Base-by-base conservation (phyloP, 2,888 invertebrate species). In the Pyrrhia umbra region DNA sequence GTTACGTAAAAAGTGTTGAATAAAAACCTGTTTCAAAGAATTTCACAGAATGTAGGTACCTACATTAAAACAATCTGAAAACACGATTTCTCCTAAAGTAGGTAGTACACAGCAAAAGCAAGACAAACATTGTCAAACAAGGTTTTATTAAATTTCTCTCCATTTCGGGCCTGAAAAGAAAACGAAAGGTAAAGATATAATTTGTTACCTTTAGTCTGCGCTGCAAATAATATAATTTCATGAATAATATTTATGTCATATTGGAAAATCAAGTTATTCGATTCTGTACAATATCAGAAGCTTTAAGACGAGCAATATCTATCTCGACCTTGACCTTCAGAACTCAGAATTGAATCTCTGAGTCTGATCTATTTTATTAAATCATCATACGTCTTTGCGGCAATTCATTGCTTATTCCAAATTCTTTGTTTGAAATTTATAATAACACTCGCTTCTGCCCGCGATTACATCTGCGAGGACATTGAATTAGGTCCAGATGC, bases 81-180 rank as follows among this genome's bases (percentile, higher is more conserved):
- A 30, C 34, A 8, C 8, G 18, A 34, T 39, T 23, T n/a, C 37
- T 16, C 2, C 18, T n/a, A 37, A 65, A 13, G 37, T 27, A 16
- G 18, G 51, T 51, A 55, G 66, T 21, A 42, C 18, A 42, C 20
- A 15, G 51, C 23, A 25, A 6, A 34, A 66, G 49, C 23, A 13
- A 50, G 54, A 40, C 37, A 25, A 18, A 20, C 25, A 10, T 59
- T 59, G 60, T 67, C 55, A 67, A 67, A 56, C 9, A 49, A 47
- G 25, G n/a, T 49, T 25, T 67, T 74, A 68, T 52, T 68, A 52
- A 68, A 74, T 68, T 68, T 58, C 55, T 62, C 55, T 37, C 42
- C 16, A 23, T 47, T 62, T 42, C 1, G 20, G 10, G 9, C 1
- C 42, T 16, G 13, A 20, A 52, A 45, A 57, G 13, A 50, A 46